Base-by-base conservation (phyloP, 2,888 invertebrate species). In the Drosophila antonietae region DNA sequence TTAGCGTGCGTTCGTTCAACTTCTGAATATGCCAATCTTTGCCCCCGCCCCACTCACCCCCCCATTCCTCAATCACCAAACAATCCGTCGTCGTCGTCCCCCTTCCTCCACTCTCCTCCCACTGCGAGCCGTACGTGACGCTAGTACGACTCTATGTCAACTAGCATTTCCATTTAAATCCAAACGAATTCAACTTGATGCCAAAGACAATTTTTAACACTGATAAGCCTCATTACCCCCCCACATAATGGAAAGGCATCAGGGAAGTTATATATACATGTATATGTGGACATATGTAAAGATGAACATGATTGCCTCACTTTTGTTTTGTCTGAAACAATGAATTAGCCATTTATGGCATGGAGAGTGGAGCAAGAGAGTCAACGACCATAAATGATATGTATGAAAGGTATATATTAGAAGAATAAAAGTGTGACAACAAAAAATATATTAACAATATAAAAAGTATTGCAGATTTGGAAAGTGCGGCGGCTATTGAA, bases 1-100 rank as follows among this genome's bases (percentile, higher is more conserved):
- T 68, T 53, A 68, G 58, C 68, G 64, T 55, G 52, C 63, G 35
- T 41, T 59, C 51, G 35, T 41, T 59, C 51, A 52, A 58, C 51
- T 58, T 58, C 51, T 60, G 60, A 67, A 61, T 49, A 55, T 61
- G 67, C 60, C 65, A 65, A 65, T 65, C 64, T 43, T n/a, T 51
- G 37, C 9, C 9, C 7, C 28, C 18, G 18, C 18, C 3, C 2
- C 39, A 2, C 60, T 5, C 8, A 3, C 18, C 44, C 14, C 14
- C 3, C 33, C 44, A 0, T 2, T 0, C 20, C 33, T 2, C 20
- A 10, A 3, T 28, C 10, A 44, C 15, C 15, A 3, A 0, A 0
- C 28, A 28, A 28, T 28, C 28, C 6, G 28, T 28, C 28, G 28
- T 28, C 18, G 1, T 2, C 6, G 3, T 4, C 10, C 1, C 18